These are phyloP conservation scores for Sebastes schlegelii DNA, from an alignment of 2,113 vertebrate species.

Conservation along the genomic window DNA sequence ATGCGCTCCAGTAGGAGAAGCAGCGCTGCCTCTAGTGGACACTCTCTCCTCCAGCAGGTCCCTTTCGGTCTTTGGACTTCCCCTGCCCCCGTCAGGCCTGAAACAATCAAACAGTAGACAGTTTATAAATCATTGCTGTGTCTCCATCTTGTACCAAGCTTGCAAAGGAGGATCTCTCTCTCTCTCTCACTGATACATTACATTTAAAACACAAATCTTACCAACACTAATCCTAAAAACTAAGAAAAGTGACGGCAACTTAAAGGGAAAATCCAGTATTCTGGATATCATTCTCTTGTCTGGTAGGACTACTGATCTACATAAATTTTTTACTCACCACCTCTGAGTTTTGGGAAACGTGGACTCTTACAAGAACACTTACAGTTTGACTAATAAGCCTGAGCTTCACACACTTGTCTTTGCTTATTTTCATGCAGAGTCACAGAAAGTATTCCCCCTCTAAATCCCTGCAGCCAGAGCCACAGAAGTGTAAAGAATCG, in stretches of 20 bases:
- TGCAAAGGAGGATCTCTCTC: neutral
- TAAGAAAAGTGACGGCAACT: neutral
- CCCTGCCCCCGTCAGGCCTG: constrained; percentile 92
- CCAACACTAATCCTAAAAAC: neutral
- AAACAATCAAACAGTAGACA: constrained; percentile 26
- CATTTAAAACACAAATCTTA: constrained; percentile 3
- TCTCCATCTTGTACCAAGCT: neutral
- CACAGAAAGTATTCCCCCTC: neutral
- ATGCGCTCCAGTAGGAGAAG: constrained; percentile 94
- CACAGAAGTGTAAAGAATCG: neutral
- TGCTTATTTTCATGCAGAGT: neutral
- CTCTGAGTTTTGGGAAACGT: neutral
- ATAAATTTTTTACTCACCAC: neutral
- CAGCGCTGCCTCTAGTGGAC: constrained; percentile 91
- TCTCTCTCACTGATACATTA: neutral
- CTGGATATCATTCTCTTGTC: neutral
- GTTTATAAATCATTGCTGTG: neutral
- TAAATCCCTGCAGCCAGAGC: neutral
- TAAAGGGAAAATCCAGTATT: neutral
- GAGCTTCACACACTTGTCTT: neutral
- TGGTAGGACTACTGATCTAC: neutral
- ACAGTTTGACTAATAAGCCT: no score
- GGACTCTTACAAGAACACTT: neutral
- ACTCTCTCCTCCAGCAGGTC: constrained; percentile 92
- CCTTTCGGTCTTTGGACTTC: constrained; percentile 94